Conservation (phyloP, 2,113 vertebrate species). For the Illadopsis cleaveri region DNA sequence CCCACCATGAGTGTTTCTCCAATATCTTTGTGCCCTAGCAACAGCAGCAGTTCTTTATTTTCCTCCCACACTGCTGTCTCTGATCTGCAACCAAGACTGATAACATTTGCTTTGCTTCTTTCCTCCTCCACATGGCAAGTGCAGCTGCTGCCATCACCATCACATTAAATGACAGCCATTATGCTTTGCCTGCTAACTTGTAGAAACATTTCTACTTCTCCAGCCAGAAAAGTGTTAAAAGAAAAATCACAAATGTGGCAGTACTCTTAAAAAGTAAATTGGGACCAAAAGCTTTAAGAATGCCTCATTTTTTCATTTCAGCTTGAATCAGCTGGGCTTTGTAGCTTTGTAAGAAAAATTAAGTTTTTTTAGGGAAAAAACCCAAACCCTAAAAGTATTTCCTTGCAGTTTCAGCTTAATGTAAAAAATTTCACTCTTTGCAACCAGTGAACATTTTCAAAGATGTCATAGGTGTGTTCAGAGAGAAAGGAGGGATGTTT, state of each 20-base stretch:
- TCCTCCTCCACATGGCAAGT: conserved; percentile 54
- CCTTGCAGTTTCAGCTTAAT: background rate
- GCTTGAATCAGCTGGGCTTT: background rate
- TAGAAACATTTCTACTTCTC: conserved; percentile 34
- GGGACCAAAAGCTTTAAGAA: background rate
- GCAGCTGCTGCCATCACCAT: conserved; percentile 46
- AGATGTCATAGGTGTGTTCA: background rate
- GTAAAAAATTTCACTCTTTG: background rate
- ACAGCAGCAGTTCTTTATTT: conserved; percentile 48
- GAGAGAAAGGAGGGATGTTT: background rate
- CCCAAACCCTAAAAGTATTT: background rate
- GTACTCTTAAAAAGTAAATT: background rate
- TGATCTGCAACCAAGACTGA: conserved; percentile 24
- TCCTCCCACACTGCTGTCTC: conserved; percentile 49
- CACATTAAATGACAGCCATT: conserved; percentile 31
- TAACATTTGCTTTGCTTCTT: conserved; percentile 56
- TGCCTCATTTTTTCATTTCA: background rate
- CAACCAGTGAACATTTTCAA: background rate
- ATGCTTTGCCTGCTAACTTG: conserved; percentile 48
- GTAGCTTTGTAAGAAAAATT: background rate
- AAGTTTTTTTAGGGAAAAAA: background rate
- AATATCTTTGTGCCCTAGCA: conserved; percentile 54
- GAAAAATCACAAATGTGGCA: conserved; percentile 4
- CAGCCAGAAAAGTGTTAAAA: conserved; percentile 31
- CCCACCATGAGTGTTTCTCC: conserved; percentile 1